Percentiles rank a stretch among this genome's conserved stretches.
Conservation (phyloP, 2,113 vertebrate genomes). For the Protobothrops flavoviridis region DNA sequence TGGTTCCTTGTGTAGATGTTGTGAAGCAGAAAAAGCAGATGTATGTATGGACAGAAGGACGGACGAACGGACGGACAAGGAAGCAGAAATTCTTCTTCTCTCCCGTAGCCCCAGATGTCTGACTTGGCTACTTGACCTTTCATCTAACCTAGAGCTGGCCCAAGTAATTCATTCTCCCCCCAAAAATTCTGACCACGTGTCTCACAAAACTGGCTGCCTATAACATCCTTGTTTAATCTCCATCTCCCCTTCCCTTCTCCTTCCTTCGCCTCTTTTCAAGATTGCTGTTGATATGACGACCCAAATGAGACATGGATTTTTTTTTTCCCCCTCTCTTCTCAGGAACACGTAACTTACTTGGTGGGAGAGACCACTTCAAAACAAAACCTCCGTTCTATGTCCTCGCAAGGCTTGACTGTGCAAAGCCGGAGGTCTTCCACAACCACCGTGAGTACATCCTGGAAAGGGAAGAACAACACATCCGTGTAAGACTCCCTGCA, state of each 20-base stretch:
- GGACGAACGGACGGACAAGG: too few relatives aligned
- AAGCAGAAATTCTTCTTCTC: neutral
- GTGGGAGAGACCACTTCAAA: constrained; percentile 96
- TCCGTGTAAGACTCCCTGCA: neutral
- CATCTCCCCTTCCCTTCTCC: neutral
- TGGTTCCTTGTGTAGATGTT: neutral
- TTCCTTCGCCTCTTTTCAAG: neutral
- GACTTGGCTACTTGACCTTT: neutral
- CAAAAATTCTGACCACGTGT: neutral
- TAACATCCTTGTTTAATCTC: neutral
- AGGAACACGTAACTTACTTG: constrained; percentile 79
- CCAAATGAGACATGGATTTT: neutral
- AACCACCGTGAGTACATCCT: constrained; percentile 94
- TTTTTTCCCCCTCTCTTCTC: neutral
- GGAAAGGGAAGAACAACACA: neutral
- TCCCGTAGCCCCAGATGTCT: neutral
- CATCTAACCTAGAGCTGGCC: neutral
- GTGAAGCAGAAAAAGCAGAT: neutral
- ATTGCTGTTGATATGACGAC: neutral
- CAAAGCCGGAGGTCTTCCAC: constrained; percentile 95
- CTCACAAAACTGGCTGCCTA: neutral
- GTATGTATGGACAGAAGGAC: neutral
- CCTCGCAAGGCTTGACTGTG: constrained; percentile 92
- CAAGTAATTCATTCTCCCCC: neutral
- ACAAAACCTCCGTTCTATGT: constrained; percentile 96